Evolutionary conservation across 35 echinoderm and acorn worm genomes (phyloP).

Genomic region (Eucidaris tribuloides): DNA sequence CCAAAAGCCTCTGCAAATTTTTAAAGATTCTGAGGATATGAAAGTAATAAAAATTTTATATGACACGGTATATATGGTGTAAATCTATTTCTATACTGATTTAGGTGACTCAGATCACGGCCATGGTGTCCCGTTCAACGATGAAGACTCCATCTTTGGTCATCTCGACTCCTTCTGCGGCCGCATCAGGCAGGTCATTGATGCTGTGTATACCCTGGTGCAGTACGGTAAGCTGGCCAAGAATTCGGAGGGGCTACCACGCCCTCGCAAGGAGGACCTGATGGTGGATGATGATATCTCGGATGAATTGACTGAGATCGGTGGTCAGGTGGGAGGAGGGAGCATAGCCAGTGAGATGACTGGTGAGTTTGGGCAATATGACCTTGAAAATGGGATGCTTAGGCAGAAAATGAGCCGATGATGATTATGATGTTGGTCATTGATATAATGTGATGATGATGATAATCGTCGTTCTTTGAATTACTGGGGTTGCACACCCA

Average conservation of each 20-base stretch:
- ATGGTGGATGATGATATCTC: conserved; percentile 59
- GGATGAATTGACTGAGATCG: conserved; percentile 41
- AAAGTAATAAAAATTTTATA: too few relatives aligned
- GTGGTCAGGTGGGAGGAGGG: not conserved
- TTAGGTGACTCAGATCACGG: conserved; percentile 87
- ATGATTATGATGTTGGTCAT: too few relatives aligned
- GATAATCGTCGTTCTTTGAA: too few relatives aligned
- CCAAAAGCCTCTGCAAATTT: too few relatives aligned
- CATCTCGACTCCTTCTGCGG: conserved; percentile 92
- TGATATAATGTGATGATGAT: too few relatives aligned
- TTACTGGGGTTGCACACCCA: too few relatives aligned
- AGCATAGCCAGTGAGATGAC: not conserved
- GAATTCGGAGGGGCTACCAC: conserved; percentile 75
- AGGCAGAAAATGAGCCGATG: too few relatives aligned
- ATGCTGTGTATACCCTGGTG: conserved; percentile 78
- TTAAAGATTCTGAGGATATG: too few relatives aligned
- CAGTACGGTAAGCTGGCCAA: conserved; percentile 87
- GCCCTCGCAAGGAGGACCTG: conserved; percentile 82
- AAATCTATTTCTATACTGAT: too few relatives aligned
- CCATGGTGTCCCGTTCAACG: conserved; percentile 82
- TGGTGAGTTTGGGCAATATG: conserved; percentile 3
- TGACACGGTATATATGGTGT: too few relatives aligned
- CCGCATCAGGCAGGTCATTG: conserved; percentile 77
- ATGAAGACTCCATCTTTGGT: conserved; percentile 98
- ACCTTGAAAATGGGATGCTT: too few relatives aligned